These are phyloP conservation scores for Pollimyrus isidori DNA, from an alignment of 2,113 vertebrate genomes.

Conservation along the genomic window DNA sequence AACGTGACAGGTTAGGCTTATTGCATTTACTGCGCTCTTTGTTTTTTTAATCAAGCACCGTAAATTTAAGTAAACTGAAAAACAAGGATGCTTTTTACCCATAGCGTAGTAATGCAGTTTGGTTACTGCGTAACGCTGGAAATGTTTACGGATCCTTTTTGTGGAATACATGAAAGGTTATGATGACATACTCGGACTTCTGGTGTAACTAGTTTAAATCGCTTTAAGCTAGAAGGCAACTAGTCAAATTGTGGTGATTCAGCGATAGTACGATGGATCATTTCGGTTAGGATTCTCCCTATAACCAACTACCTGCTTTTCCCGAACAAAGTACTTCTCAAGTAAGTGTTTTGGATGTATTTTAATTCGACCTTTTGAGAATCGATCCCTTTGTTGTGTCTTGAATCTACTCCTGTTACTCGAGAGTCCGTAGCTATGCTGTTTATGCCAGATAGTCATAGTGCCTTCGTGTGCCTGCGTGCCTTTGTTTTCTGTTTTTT, in stretches of 20 bases:
- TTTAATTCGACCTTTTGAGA: neutral
- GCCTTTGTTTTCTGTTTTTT: neutral
- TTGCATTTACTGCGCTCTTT: neutral
- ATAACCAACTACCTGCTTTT: neutral
- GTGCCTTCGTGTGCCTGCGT: neutral
- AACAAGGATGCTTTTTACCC: neutral
- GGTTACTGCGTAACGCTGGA: neutral
- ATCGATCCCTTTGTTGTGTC: neutral
- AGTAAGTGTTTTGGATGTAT: neutral
- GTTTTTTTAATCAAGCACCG: neutral
- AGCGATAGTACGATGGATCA: neutral
- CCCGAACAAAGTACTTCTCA: neutral
- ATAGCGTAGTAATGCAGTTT: neutral
- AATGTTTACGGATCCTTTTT: neutral
- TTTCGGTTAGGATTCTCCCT: neutral
- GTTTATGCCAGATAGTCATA: neutral
- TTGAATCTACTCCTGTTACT: neutral
- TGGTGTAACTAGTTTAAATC: neutral
- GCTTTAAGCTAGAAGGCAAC: neutral
- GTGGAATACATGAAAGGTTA: neutral
- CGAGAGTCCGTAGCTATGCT: neutral
- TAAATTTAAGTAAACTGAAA: neutral
- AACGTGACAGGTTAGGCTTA: constrained; percentile 1
- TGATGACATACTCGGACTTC: neutral
- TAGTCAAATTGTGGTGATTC: neutral